A percentile compares a stretch with the other conserved stretches of the same genome.
Conservation (phyloP, 2,797 vertebrate genomes). For the Phaenicophaeus curvirostris region DNA sequence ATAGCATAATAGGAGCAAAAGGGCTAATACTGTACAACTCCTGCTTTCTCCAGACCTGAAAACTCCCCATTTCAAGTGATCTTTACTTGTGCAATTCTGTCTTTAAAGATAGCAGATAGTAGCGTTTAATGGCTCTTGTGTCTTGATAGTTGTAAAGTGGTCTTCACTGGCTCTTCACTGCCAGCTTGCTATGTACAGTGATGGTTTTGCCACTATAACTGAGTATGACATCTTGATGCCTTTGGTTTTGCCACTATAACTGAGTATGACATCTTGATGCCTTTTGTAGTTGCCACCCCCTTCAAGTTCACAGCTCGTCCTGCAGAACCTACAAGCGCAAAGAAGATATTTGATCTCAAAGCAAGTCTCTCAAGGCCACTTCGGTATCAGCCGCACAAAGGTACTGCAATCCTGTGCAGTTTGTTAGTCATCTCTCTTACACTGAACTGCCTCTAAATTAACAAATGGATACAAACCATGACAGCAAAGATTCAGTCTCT, state of each 20-base stretch:
- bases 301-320: conserved; percentile 79
- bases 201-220: background rate
- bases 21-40: background rate
- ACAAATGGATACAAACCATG: too few species aligned
- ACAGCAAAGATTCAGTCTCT: background rate
- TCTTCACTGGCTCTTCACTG: background rate
- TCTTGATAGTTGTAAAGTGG: background rate
- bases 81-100: background rate
- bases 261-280: background rate
- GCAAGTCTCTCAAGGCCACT: conserved; percentile 92
- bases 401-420: conserved; percentile 63
- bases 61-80: background rate
- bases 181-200: background rate
- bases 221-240: background rate
- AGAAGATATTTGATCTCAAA: conserved; percentile 91
- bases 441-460: background rate
- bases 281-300: conserved; percentile 74
- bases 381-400: conserved; percentile 90
- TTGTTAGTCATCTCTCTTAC: background rate
- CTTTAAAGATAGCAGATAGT: background rate
- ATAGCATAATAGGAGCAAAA: background rate
- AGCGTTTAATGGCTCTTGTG: background rate
- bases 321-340: conserved; percentile 76
- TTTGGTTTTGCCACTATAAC: background rate
- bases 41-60: background rate